A percentile compares a stretch with the other conserved stretches of the same genome.
phyloP scores from a whole-genome alignment of 2,888 invertebrate genomes.

The Rapana venosa region DNA sequence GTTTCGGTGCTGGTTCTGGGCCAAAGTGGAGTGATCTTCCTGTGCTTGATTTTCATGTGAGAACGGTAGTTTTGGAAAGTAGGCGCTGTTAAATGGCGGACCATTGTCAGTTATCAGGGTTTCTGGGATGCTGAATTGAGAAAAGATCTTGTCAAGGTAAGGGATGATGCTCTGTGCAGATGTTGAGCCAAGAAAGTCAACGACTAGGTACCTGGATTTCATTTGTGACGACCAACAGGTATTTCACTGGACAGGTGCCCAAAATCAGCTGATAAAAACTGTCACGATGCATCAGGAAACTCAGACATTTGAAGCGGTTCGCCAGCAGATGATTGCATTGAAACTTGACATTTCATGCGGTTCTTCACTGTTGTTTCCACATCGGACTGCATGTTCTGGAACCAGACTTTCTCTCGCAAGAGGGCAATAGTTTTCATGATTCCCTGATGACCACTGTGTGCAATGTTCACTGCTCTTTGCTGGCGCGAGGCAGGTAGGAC shows the following conservation, averaged over 20 bases:
- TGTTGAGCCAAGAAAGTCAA: not conserved
- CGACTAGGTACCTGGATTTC: not conserved
- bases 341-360: constrained; percentile 46
- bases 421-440: constrained; percentile 53
- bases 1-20: not conserved
- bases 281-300: constrained; percentile 45
- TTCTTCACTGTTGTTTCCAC: constrained; percentile 37
- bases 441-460: constrained; percentile 59
- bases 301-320: constrained; percentile 46
- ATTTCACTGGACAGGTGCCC: constrained; percentile 41
- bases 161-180: not conserved
- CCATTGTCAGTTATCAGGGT: not conserved
- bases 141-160: not conserved
- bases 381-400: constrained; percentile 50
- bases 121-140: not conserved
- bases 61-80: not conserved
- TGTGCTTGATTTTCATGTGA: not conserved
- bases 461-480: constrained; percentile 48
- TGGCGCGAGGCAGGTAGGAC: constrained; percentile 49
- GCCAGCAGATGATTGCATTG: not conserved
- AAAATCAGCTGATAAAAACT: constrained; percentile 41
- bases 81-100: not conserved
- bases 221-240: not conserved
- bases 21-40: not conserved
- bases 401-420: constrained; percentile 55